Evolutionary conservation across 37 sponge, comb jelly and placozoan species (phyloP), one percentile per base, ranked within the genome.

Genomic region (Halichondria panicea): DNA sequence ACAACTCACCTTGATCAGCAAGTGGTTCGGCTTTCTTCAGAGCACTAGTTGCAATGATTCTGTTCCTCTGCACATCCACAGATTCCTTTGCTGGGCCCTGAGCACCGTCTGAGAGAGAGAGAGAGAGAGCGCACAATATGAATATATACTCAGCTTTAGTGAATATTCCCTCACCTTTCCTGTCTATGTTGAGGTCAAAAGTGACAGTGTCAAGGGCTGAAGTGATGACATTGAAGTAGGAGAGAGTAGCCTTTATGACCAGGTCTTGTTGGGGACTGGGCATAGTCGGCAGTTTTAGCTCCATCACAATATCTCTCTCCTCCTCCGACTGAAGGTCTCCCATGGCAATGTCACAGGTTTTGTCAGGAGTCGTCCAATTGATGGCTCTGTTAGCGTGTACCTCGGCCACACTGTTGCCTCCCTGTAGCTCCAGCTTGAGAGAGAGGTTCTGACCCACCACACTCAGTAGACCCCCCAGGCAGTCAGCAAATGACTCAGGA

Each of bases 241-340:
- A 82, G 32, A 95, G 78, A 2, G 75, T 70, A n/a, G 76, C 75
- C 4, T 13, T 56, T 21, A 88, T 39, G 33, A 81, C 65, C 19
- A 38, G 30, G 69, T 77, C 72, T 24, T 41, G 46, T 22, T 37
- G 43, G 0, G 71, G 75, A 24, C 46, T 65, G 4, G 67, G 53
- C 22, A 80, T 43, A 25, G 82, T 78, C 0, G 92, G 89, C 3
- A 91, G 83, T 21, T 75, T 62, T 43, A 95, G 22, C 70, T 88
- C 83, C 61, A 95, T 15, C 35, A 95, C 73, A 40, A 95, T 82
- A 39, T 95, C 95, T 43, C 92, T 79, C 67, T 78, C 82, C 74
- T 95, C 95, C 68, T 95, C 95, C 5, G 95, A 95, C 68, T 95
- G 95, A 41, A 95, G 53, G 61, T 95, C 95, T 22, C 95, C 95